Evolutionary conservation across 2,888 invertebrate species (phyloP).

Genomic region (Calliopum simillimum): DNA sequence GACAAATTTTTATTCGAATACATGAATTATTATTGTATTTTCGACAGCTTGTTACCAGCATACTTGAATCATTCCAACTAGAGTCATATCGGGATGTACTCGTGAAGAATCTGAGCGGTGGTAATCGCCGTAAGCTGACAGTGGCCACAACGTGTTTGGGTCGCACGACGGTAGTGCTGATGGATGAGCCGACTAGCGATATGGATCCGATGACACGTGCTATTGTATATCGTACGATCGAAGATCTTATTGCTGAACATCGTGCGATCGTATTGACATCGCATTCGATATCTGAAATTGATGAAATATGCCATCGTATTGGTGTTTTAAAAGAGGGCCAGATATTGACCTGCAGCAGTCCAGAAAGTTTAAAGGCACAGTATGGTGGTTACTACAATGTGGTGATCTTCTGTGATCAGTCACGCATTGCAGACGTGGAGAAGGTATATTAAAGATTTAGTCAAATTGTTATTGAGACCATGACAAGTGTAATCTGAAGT

Average conservation of each 20-base stretch:
- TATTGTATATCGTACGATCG: slow-evolving; percentile 64
- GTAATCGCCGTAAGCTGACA: slow-evolving; percentile 82
- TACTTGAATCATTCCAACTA: slow-evolving; percentile 63
- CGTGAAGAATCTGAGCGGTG: slow-evolving; percentile 69
- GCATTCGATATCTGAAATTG: slow-evolving; percentile 67
- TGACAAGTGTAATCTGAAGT: not conserved
- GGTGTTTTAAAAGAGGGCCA: slow-evolving; percentile 65
- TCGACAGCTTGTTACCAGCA: slow-evolving; percentile 55
- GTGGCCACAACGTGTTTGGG: slow-evolving; percentile 83
- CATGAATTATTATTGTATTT: slow-evolving; percentile 31
- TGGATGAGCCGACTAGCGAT: slow-evolving; percentile 83
- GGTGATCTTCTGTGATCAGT: slow-evolving; percentile 61
- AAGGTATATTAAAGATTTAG: slow-evolving; percentile 44
- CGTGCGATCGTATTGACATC: slow-evolving; percentile 66
- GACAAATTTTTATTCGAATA: slow-evolving; percentile 41
- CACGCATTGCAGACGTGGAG: slow-evolving; percentile 53
- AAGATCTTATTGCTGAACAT: slow-evolving; percentile 58
- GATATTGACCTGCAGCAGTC: slow-evolving; percentile 62
- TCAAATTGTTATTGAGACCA: not conserved
- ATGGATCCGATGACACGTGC: slow-evolving; percentile 73
- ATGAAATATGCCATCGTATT: slow-evolving; percentile 65
- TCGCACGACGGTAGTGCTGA: slow-evolving; percentile 76
- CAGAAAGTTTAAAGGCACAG: slow-evolving; percentile 58
- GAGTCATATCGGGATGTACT: slow-evolving; percentile 62
- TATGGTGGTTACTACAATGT: slow-evolving; percentile 65